Evolutionary conservation across 2,888 invertebrate species (phyloP).

Genomic region (Heteromyza rotundicornis): DNA sequence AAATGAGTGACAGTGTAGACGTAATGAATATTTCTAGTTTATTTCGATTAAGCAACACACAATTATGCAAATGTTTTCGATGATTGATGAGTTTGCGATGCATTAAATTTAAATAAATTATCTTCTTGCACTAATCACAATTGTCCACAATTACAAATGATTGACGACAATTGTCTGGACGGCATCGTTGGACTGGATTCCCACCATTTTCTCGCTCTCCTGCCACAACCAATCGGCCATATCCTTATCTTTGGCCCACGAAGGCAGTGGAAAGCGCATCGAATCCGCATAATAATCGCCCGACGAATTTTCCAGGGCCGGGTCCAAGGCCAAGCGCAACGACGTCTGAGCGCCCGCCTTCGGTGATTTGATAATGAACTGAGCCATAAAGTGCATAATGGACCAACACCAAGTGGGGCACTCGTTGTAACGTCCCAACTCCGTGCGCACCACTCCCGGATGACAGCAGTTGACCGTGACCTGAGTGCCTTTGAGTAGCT

Average conservation of each 20-base stretch:
- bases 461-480: constrained; percentile 75
- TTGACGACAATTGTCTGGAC: constrained; percentile 20
- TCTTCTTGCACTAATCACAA: too few species aligned
- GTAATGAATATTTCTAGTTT: too few species aligned
- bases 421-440: constrained; percentile 67
- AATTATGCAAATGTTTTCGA: too few species aligned
- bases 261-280: constrained; percentile 63
- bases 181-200: constrained; percentile 41
- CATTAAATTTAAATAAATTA: too few species aligned
- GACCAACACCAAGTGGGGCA: constrained; percentile 41
- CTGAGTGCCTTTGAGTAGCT: constrained; percentile 67
- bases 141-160: too few species aligned
- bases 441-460: constrained; percentile 78
- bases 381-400: constrained; percentile 38
- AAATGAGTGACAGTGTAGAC: too few species aligned
- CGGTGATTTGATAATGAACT: constrained; percentile 52
- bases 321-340: constrained; percentile 57
- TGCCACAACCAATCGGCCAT: constrained; percentile 71
- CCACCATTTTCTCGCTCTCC: constrained; percentile 58
- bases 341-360: constrained; percentile 59
- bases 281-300: constrained; percentile 68
- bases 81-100: too few species aligned
- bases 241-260: constrained; percentile 65
- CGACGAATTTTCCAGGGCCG: constrained; percentile 48
- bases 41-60: too few species aligned